Evolutionary conservation across 2,888 invertebrate genomes (phyloP).

Genomic region (Xylocampa areola): DNA sequence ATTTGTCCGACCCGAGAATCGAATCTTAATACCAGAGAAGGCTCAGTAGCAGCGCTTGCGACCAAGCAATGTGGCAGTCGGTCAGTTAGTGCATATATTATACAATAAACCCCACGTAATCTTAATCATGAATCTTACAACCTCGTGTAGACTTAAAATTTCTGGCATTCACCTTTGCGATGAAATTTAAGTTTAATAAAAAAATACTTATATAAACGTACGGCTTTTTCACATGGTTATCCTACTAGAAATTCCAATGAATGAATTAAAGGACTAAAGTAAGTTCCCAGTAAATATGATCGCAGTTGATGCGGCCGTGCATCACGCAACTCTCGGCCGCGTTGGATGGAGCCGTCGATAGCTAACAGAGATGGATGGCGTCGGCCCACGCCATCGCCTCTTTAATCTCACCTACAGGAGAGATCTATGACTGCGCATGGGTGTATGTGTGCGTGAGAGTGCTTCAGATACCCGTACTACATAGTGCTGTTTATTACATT

Average conservation of each 20-base stretch:
- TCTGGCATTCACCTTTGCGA: too few species aligned
- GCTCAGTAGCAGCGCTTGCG: too few species aligned
- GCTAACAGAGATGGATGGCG: slow-evolving; percentile 83
- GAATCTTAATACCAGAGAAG: too few species aligned
- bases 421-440: slow-evolving; percentile 76
- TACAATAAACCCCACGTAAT: too few species aligned
- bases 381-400: slow-evolving; percentile 78
- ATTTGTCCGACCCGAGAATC: too few species aligned
- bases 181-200: too few species aligned
- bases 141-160: too few species aligned
- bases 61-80: too few species aligned
- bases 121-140: too few species aligned
- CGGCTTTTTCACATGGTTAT: not conserved
- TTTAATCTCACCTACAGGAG: slow-evolving; percentile 83
- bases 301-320: slow-evolving; percentile 52
- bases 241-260: slow-evolving; percentile 21
- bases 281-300: slow-evolving; percentile 45
- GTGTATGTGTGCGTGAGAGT: too few species aligned
- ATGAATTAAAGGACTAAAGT: slow-evolving; percentile 23
- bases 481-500: slow-evolving; percentile 30
- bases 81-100: too few species aligned
- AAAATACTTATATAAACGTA: too few species aligned
- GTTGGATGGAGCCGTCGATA: slow-evolving; percentile 72
- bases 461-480: slow-evolving; percentile 54
- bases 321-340: slow-evolving; percentile 50